These are phyloP conservation scores for Chrysocyon brachyurus DNA, from an alignment of 2,797 vertebrate genomes.

Conservation along the genomic window DNA sequence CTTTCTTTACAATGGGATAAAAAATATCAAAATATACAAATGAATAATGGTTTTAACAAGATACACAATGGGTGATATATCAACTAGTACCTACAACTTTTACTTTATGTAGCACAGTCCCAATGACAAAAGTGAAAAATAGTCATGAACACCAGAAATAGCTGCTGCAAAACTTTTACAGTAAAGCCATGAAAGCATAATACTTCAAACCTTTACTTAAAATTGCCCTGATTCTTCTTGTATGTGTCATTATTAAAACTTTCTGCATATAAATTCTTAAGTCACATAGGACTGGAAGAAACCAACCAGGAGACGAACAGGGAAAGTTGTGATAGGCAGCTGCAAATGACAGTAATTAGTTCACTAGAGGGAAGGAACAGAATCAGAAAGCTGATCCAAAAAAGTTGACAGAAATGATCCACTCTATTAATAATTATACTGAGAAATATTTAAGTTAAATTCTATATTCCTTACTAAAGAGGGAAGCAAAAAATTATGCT, in stretches of 20 bases:
- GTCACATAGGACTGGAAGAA: background rate
- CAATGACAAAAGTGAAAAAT: constrained; percentile 2
- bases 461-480: background rate
- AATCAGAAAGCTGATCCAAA: background rate
- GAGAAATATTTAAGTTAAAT: background rate
- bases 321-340: background rate
- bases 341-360: background rate
- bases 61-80: background rate
- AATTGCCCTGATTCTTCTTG: background rate
- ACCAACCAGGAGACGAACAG: background rate
- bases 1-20: background rate
- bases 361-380: background rate
- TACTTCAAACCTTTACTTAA: background rate
- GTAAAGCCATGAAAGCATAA: background rate
- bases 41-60: background rate
- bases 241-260: background rate
- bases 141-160: background rate
- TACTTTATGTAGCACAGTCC: background rate
- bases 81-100: background rate
- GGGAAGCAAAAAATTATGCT: background rate
- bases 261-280: background rate
- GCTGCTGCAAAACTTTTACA: background rate
- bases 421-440: background rate
- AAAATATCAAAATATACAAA: constrained; percentile 1
- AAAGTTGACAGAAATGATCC: background rate